Percentiles rank a stretch among this genome's conserved stretches.
Evolutionary conservation across 2,888 invertebrate species (phyloP).

Genomic region (Ochropleura leucogaster): DNA sequence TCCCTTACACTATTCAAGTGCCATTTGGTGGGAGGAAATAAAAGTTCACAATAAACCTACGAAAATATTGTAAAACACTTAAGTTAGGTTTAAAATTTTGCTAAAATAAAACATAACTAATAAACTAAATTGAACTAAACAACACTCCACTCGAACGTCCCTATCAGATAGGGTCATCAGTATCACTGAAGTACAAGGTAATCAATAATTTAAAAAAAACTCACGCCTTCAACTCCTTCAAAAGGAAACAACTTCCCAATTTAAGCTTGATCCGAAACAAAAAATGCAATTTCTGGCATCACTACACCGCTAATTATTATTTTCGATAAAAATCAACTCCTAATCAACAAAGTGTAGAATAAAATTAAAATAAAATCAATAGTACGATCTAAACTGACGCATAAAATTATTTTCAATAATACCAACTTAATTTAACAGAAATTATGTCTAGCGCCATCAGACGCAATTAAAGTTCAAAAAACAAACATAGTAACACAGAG

Average conservation of each 20-base stretch:
- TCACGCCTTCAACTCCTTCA: slow-evolving; percentile 78
- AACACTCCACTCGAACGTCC: slow-evolving; percentile 86
- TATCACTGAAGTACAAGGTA: slow-evolving; percentile 88
- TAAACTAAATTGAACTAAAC: slow-evolving; percentile 91
- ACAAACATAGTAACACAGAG: slow-evolving; percentile 70
- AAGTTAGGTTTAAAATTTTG: slow-evolving; percentile 90
- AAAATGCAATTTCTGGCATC: slow-evolving; percentile 90
- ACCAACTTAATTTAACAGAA: slow-evolving; percentile 90
- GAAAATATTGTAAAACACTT: slow-evolving; percentile 90
- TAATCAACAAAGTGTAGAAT: slow-evolving; percentile 89
- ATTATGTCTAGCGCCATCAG: slow-evolving; percentile 82
- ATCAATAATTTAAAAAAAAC: slow-evolving; percentile 84
- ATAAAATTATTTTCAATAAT: slow-evolving; percentile 90
- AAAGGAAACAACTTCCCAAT: slow-evolving; percentile 79
- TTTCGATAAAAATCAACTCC: slow-evolving; percentile 87
- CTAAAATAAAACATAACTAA: slow-evolving; percentile 91
- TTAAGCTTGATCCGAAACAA: slow-evolving; percentile 80
- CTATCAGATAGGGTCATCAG: slow-evolving; percentile 86
- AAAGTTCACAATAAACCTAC: slow-evolving; percentile 87
- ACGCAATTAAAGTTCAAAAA: slow-evolving; percentile 75
- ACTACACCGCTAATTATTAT: slow-evolving; percentile 82
- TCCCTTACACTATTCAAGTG: slow-evolving; percentile 78
- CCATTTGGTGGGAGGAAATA: slow-evolving; percentile 89
- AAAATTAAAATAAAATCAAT: slow-evolving; percentile 90
- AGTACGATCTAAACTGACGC: slow-evolving; percentile 88